phyloP scores from a whole-genome alignment of 2,797 vertebrate genomes.

The Aeoliscus strigatus region DNA sequence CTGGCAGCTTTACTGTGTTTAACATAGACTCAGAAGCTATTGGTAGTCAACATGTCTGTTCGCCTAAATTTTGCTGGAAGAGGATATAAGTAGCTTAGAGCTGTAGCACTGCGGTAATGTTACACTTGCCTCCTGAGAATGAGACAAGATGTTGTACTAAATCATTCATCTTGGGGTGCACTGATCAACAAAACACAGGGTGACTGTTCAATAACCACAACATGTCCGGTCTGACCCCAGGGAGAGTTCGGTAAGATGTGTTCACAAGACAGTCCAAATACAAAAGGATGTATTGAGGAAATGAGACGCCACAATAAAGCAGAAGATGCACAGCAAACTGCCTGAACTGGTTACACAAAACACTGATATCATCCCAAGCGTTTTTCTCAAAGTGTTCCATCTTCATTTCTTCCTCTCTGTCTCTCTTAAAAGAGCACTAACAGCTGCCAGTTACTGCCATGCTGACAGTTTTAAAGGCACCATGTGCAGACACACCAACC shows the following conservation, averaged over 20 bases:
- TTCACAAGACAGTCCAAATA: slow-evolving; percentile 3
- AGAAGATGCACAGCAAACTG: slow-evolving; percentile 18
- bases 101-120: slow-evolving; percentile 25
- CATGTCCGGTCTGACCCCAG: slow-evolving; percentile 16
- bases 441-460: slow-evolving; percentile 50
- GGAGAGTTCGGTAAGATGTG: slow-evolving; percentile 12
- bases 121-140: slow-evolving; percentile 38
- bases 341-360: slow-evolving; percentile 19
- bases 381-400: background rate
- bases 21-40: slow-evolving; percentile 10
- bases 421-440: slow-evolving; percentile 25
- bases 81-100: slow-evolving; percentile 22
- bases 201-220: slow-evolving; percentile 11
- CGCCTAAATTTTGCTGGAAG: slow-evolving; percentile 28
- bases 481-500: slow-evolving; percentile 16
- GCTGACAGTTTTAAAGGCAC: slow-evolving; percentile 45
- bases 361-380: background rate
- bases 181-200: slow-evolving; percentile 9
- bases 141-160: slow-evolving; percentile 28
- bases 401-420: slow-evolving; percentile 14
- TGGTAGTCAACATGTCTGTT: slow-evolving; percentile 30
- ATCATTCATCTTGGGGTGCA: slow-evolving; percentile 6
- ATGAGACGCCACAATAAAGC: slow-evolving; percentile 1
- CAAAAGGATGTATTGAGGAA: slow-evolving; percentile 8
- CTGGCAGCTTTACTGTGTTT: background rate